Evolutionary conservation across 2,888 invertebrate species (phyloP).

Genomic region (Drosophila nr. medialis): DNA sequence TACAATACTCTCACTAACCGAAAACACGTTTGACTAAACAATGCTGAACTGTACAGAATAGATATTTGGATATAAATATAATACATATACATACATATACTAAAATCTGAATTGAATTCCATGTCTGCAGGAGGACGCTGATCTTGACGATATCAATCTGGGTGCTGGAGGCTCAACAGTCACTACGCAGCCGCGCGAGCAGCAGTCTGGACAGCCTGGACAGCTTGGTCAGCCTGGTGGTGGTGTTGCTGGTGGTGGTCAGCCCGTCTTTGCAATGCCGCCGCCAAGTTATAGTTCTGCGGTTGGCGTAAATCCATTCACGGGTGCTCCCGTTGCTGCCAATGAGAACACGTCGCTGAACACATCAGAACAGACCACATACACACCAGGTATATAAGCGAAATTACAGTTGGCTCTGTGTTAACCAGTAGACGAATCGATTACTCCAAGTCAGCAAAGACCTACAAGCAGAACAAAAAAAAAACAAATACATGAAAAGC

Average conservation of each 20-base stretch:
- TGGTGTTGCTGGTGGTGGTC: slow-evolving; percentile 67
- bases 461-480: slow-evolving; percentile 17
- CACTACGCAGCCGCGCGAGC: slow-evolving; percentile 82
- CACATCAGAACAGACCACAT: slow-evolving; percentile 84
- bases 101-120: neutral
- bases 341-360: slow-evolving; percentile 85
- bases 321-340: slow-evolving; percentile 82
- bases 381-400: slow-evolving; percentile 85
- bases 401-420: slow-evolving; percentile 24
- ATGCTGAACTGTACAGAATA: slow-evolving; percentile 24
- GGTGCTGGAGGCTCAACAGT: slow-evolving; percentile 73
- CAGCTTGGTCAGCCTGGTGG: neutral
- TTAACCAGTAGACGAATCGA: slow-evolving; percentile 15
- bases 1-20: slow-evolving; percentile 1
- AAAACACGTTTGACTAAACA: slow-evolving; percentile 75
- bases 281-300: slow-evolving; percentile 76
- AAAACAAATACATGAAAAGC: slow-evolving; percentile 25
- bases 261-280: slow-evolving; percentile 84
- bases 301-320: slow-evolving; percentile 84
- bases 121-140: slow-evolving; percentile 82
- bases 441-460: slow-evolving; percentile 12
- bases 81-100: neutral
- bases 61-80: neutral
- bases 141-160: slow-evolving; percentile 83
- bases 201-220: slow-evolving; percentile 32